These are phyloP conservation scores for Paraescarpia echinospica DNA, from an alignment of 1,140 invertebrate genomes.

Conservation along the genomic window DNA sequence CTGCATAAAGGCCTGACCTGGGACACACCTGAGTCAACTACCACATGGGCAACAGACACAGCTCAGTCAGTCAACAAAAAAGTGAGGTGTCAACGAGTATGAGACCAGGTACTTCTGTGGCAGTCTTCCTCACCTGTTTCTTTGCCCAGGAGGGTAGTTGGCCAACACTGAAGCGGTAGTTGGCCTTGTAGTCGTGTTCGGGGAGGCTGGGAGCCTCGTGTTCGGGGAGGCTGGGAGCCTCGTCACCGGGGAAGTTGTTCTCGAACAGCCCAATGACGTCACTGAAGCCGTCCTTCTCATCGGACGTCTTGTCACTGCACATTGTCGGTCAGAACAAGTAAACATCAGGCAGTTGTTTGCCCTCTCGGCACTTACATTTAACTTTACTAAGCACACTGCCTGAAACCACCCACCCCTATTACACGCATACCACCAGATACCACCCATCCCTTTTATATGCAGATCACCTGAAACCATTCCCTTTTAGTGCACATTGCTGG, in stretches of 20 bases:
- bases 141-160: constrained; percentile 86
- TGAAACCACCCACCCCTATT: too few species aligned
- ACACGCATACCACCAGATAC: too few species aligned
- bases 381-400: too few species aligned
- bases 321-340: neutral
- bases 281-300: constrained; percentile 11
- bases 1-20: too few species aligned
- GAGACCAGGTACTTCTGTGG: neutral
- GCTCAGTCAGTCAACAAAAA: neutral
- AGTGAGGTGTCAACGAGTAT: neutral
- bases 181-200: constrained; percentile 18
- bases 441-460: too few species aligned
- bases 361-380: too few species aligned
- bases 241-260: constrained; percentile 16
- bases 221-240: neutral
- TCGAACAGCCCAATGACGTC: constrained; percentile 24
- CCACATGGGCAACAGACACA: neutral
- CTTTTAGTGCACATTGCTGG: too few species aligned
- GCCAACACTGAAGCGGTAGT: constrained; percentile 73
- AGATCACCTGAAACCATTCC: too few species aligned
- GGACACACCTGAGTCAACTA: neutral
- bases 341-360: too few species aligned
- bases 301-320: neutral
- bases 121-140: constrained; percentile 67
- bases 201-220: constrained; percentile 14